These are phyloP conservation scores for Otolemur crassicaudatus DNA, from an alignment of 2,797 vertebrate species.

Conservation along the genomic window DNA sequence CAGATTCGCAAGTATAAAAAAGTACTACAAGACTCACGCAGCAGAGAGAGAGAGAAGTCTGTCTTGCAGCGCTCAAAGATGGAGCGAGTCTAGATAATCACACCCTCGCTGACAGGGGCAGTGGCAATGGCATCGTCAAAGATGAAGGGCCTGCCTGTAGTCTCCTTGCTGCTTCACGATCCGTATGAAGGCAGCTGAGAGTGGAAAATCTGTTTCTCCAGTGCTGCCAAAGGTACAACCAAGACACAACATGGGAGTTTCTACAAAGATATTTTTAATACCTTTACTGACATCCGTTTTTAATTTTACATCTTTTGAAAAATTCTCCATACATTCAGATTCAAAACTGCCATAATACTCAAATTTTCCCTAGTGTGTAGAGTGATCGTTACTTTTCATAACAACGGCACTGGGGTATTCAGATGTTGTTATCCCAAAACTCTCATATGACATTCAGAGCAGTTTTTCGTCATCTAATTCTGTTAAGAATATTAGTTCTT, in stretches of 20 bases:
- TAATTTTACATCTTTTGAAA: not conserved
- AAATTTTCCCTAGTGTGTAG: not conserved
- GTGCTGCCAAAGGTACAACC: not conserved
- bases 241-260: not conserved
- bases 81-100: not conserved
- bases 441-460: not conserved
- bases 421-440: not conserved
- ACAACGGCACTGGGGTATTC: not conserved
- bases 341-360: constrained; percentile 17
- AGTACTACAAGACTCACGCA: constrained; percentile 35
- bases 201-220: not conserved
- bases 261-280: not conserved
- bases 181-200: not conserved
- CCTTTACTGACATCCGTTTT: not conserved
- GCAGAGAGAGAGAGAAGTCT: not conserved
- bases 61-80: constrained; percentile 1
- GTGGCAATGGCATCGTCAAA: not conserved
- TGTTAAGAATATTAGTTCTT: constrained; percentile 16
- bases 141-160: not conserved
- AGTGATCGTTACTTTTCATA: not conserved
- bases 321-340: not conserved
- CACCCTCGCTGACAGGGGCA: rapidly evolving
- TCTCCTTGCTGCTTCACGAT: not conserved
- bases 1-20: constrained; percentile 25
- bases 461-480: not conserved